Percentiles rank a stretch among this genome's conserved stretches.
Conservation (phyloP, 2,113 vertebrate species). For the Cebidichthys violaceus region DNA sequence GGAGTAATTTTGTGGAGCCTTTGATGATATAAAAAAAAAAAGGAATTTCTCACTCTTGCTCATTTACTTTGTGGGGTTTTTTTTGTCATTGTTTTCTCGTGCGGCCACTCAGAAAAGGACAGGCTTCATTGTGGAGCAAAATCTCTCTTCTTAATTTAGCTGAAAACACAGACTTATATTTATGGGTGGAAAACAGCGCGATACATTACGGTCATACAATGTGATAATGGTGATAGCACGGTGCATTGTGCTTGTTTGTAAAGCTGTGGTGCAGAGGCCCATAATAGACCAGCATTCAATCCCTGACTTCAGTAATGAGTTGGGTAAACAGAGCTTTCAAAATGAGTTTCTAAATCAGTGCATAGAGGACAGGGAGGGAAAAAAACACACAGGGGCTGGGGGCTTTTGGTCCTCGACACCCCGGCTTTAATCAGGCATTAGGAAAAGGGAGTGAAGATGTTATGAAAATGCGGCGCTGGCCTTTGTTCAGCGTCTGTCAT, state of each 20-base stretch:
- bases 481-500: slow-evolving; percentile 90
- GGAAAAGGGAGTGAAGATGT: slow-evolving; percentile 87
- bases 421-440: slow-evolving; percentile 89
- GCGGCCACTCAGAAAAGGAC: slow-evolving; percentile 68
- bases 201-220: slow-evolving; percentile 80
- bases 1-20: slow-evolving; percentile 73
- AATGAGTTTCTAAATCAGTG: slow-evolving; percentile 81
- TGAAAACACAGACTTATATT: slow-evolving; percentile 77
- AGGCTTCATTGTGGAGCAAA: slow-evolving; percentile 75
- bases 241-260: slow-evolving; percentile 80
- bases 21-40: slow-evolving; percentile 74
- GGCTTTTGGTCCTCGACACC: slow-evolving; percentile 78
- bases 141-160: slow-evolving; percentile 82
- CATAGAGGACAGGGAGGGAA: slow-evolving; percentile 16
- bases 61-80: slow-evolving; percentile 70
- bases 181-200: slow-evolving; percentile 60
- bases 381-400: slow-evolving; percentile 47
- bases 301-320: slow-evolving; percentile 79
- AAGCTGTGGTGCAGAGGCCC: slow-evolving; percentile 72
- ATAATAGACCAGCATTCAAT: slow-evolving; percentile 77
- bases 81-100: slow-evolving; percentile 69
- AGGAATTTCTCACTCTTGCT: slow-evolving; percentile 70
- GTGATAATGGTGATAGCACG: slow-evolving; percentile 76
- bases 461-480: slow-evolving; percentile 86
- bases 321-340: slow-evolving; percentile 80